A percentile compares a stretch with the other conserved stretches of the same genome.
phyloP scores from a whole-genome alignment of 1,140 invertebrate species.

The Bombus superbus region DNA sequence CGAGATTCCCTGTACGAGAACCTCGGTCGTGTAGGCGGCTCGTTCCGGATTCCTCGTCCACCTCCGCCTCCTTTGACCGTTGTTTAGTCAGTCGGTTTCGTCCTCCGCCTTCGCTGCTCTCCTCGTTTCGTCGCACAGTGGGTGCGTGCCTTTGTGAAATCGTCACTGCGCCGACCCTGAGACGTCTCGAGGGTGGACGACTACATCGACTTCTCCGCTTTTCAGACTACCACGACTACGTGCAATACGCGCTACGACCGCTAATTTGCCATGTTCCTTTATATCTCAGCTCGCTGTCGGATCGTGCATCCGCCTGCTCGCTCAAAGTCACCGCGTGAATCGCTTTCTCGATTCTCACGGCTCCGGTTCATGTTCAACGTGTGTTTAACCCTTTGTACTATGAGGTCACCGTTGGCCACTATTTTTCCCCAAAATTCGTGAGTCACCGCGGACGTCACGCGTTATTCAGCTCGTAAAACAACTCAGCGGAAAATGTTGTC shows the following conservation, averaged over 20 bases:
- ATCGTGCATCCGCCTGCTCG: background rate
- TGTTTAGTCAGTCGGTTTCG: constrained; percentile 41
- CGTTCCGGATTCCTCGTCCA: constrained; percentile 59
- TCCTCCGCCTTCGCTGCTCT: constrained; percentile 15
- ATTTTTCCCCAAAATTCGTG: too few relatives aligned
- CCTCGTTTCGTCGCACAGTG: constrained; percentile 7
- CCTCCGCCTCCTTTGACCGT: constrained; percentile 19
- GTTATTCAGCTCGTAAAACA: too few relatives aligned
- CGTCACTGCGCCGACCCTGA: constrained; percentile 29
- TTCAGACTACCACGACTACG: background rate
- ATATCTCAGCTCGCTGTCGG: too few relatives aligned
- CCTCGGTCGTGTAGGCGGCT: constrained; percentile 54
- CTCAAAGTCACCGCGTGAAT: background rate
- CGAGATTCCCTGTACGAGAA: constrained; percentile 21
- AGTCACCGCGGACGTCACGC: too few relatives aligned
- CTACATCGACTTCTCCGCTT: constrained; percentile 19
- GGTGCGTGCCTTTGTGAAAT: constrained; percentile 53
- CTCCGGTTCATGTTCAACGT: too few relatives aligned
- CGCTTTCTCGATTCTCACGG: background rate
- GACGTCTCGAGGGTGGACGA: constrained; percentile 39
- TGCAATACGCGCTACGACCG: background rate
- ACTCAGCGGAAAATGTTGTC: too few relatives aligned
- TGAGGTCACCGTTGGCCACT: too few relatives aligned
- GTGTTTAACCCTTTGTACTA: too few relatives aligned
- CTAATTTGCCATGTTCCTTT: constrained; percentile 24